A percentile compares a stretch with the other conserved stretches of the same genome.
phyloP scores from a whole-genome alignment of 2,113 vertebrate genomes.

The Lagenorhynchus albirostris region DNA sequence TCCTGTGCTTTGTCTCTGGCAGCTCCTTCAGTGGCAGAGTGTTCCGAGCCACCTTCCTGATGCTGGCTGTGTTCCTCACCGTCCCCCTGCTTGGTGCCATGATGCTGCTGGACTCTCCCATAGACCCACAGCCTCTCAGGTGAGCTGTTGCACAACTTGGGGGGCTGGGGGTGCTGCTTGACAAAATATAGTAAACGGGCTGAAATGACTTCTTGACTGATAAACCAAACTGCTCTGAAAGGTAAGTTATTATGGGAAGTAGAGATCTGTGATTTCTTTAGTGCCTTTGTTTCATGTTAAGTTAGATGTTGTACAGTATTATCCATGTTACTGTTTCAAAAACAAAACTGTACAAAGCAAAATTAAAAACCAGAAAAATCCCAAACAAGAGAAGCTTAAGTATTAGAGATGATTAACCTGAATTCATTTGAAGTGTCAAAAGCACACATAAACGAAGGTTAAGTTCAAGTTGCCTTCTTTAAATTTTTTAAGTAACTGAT shows the following conservation, averaged over 20 bases:
- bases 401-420: background rate
- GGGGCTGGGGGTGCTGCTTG: background rate
- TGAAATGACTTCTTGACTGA: background rate
- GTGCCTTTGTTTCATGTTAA: background rate
- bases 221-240: background rate
- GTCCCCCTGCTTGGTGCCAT: constrained; percentile 88
- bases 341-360: background rate
- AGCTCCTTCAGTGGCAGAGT: constrained; percentile 95
- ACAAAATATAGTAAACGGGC: background rate
- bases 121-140: constrained; percentile 92
- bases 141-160: constrained; percentile 64
- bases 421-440: constrained; percentile 5
- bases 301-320: background rate
- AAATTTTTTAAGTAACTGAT: background rate
- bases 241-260: background rate
- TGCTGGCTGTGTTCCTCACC: constrained; percentile 84
- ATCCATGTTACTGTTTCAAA: background rate
- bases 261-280: background rate
- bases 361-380: background rate
- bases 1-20: constrained; percentile 48
- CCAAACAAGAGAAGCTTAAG: background rate
- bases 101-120: constrained; percentile 92
- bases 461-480: background rate
- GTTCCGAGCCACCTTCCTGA: constrained; percentile 91
- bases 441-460: background rate